Evolutionary conservation across 2,113 vertebrate genomes (phyloP).

Genomic region (Gavialis gangeticus): DNA sequence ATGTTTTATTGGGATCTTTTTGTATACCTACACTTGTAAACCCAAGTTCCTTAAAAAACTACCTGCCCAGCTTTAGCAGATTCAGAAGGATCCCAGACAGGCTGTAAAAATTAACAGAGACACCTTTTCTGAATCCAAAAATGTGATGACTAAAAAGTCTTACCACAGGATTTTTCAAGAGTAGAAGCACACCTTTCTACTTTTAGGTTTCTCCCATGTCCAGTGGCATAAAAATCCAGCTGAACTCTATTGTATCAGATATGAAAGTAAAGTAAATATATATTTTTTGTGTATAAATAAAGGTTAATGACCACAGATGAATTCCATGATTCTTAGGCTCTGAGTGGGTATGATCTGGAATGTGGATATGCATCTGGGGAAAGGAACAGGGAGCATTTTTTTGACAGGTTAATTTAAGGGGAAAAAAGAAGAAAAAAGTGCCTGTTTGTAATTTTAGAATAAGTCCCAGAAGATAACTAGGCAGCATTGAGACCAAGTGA

Average conservation of each 20-base stretch:
- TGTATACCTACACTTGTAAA: neutral
- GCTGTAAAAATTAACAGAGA: neutral
- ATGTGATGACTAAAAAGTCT: neutral
- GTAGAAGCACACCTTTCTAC: neutral
- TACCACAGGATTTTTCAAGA: neutral
- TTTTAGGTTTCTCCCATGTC: neutral
- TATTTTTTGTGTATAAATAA: neutral
- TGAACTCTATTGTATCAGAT: neutral
- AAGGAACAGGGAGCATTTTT: neutral
- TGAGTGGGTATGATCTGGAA: rapidly evolving
- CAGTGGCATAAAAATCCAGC: neutral
- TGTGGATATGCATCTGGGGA: neutral
- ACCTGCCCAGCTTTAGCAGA: neutral
- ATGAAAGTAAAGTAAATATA: neutral
- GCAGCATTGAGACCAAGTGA: neutral
- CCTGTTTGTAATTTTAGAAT: neutral
- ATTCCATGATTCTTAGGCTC: neutral
- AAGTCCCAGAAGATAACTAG: neutral
- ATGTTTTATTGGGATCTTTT: neutral
- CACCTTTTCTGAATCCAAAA: neutral
- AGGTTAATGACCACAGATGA: neutral
- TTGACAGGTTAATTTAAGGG: neutral
- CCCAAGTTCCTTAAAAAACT: neutral
- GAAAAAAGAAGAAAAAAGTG: neutral
- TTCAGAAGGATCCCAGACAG: neutral